These are phyloP conservation scores for Poeciliopsis turrubarensis DNA, from an alignment of 2,113 vertebrate species.

Conservation along the genomic window DNA sequence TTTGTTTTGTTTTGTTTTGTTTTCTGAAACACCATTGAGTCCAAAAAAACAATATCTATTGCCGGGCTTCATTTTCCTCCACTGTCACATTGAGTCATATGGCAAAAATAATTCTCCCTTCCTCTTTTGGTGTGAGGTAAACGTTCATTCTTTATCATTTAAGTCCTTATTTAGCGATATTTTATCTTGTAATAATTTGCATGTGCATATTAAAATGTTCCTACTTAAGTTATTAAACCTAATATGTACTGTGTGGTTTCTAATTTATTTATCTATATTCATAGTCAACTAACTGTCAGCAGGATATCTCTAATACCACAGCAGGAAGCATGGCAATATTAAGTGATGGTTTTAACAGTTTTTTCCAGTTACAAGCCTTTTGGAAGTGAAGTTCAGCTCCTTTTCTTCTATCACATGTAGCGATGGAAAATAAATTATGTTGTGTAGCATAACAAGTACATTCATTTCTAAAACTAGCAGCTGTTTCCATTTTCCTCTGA, in stretches of 20 bases:
- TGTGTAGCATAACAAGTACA: neutral
- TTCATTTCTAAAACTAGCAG: neutral
- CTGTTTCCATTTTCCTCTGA: neutral
- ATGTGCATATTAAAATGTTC: too few species aligned
- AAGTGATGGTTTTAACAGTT: too few species aligned
- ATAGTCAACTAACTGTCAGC: too few species aligned
- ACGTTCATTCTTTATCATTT: neutral
- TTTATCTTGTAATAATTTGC: neutral
- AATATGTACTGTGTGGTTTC: too few species aligned
- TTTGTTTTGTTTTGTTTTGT: neutral
- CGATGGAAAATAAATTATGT: constrained; percentile 7
- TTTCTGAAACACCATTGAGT: neutral
- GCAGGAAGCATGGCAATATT: too few species aligned
- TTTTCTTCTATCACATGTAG: neutral
- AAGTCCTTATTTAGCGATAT: neutral
- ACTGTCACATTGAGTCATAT: neutral
- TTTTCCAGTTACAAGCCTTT: too few species aligned
- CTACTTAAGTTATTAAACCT: too few species aligned
- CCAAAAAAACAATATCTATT: neutral
- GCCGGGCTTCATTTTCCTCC: neutral
- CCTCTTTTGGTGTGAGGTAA: neutral
- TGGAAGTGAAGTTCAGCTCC: neutral
- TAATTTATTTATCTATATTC: too few species aligned
- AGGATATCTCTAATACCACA: too few species aligned
- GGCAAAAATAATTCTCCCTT: neutral